Base-by-base conservation (phyloP, 2,888 invertebrate genomes). In the Hirtodrosophila trivittata region DNA sequence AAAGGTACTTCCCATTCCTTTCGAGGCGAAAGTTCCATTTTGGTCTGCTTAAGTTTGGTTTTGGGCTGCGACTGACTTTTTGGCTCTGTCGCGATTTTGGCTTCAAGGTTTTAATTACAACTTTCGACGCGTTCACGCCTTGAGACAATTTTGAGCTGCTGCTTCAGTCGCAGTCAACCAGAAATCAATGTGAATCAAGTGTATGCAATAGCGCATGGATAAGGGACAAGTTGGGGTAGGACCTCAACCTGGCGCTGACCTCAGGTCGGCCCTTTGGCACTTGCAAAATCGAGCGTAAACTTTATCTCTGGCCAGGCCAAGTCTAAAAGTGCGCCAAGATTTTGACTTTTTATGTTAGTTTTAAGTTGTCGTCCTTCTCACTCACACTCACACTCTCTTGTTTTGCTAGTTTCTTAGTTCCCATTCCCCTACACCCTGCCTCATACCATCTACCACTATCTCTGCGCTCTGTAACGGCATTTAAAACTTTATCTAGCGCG, bases 51-150 rank as follows among this genome's bases (percentile, higher is more conserved):
- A 16, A 65, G 16, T 39, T 56, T 35, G 16, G 7, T 33, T 14
- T 32, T 18, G 9, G 30, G 30, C 32, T 41, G 7, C 8, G 16
- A 10, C 10, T 9, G 8, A 8, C 28, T 7, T 46, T 41, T 18
- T 32, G 16, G 39, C 37, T 49, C 32, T 58, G 52, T 56, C 49
- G 65, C 65, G 80, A 75, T 56, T 67, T 76, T 71, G 43, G 63
- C 59, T 82, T 55, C 62, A 72, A 83, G 86, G 65, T 86, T 82
- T 82, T 86, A 82, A 82, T 82, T 82, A 83, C 84, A 86, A 83
- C 58, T 82, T 85, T 85, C 63, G 63, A 51, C 45, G 80, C 66
- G 51, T 64, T 68, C 62, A 64, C 62, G 83, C 76, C 76, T 69
- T 64, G 67, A 73, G 76, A 78, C 80, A 66, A 54, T 71, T 78